Percentiles rank a stretch among this genome's conserved stretches.
These are phyloP conservation scores for Orthosia gothica DNA, from an alignment of 2,888 invertebrate genomes.

Conservation along the genomic window DNA sequence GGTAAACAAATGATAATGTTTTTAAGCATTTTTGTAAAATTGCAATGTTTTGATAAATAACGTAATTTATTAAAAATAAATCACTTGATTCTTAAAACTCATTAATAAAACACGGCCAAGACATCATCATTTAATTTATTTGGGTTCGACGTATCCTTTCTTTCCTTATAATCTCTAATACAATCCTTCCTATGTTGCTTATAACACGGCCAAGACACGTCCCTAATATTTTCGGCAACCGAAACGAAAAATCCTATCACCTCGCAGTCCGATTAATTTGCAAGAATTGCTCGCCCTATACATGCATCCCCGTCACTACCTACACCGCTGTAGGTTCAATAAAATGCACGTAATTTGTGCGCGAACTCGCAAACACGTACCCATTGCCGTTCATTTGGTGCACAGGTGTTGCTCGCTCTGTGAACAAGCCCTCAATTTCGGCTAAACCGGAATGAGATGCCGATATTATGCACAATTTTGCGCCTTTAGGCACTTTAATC, in stretches of 20 bases:
- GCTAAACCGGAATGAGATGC: conserved; percentile 48
- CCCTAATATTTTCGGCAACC: not conserved
- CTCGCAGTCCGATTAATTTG: conserved; percentile 13
- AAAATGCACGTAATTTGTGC: conserved; percentile 66
- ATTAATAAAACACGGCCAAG: too few relatives aligned
- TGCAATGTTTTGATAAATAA: too few relatives aligned
- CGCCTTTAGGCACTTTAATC: conserved; percentile 16
- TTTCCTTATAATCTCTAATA: too few relatives aligned
- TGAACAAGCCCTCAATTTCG: conserved; percentile 60
- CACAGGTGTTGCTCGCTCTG: conserved; percentile 54
- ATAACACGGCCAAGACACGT: too few relatives aligned
- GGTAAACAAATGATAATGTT: too few relatives aligned
- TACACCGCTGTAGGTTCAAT: conserved; percentile 31
- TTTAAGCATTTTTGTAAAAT: too few relatives aligned
- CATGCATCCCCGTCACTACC: conserved; percentile 8
- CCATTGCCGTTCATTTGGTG: conserved; percentile 62
- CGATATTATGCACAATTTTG: conserved; percentile 46
- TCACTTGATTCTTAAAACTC: too few relatives aligned
- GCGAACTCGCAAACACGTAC: conserved; percentile 59
- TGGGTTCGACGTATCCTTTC: too few relatives aligned
- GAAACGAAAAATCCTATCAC: not conserved
- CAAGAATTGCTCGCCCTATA: conserved; percentile 1
- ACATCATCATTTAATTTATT: too few relatives aligned
- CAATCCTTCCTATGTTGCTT: too few relatives aligned
- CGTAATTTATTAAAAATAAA: too few relatives aligned